These are phyloP conservation scores for Spea hammondii DNA, from an alignment of 2,797 vertebrate species.

Conservation along the genomic window DNA sequence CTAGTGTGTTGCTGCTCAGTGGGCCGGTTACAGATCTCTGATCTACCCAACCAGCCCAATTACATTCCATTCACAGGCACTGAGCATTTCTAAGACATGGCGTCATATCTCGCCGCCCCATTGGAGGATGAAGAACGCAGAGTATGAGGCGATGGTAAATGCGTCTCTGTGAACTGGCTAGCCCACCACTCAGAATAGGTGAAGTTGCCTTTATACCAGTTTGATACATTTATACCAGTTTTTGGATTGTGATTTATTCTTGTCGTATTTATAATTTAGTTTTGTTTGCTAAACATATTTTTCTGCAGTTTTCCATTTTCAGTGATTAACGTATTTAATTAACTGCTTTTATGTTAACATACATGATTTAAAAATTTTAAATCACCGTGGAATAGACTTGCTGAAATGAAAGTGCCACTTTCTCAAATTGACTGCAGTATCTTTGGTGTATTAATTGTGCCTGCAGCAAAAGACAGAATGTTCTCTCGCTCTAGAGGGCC, in stretches of 20 bases:
- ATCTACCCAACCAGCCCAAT: no score
- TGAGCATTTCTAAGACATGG: no score
- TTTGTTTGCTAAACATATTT: conserved; percentile 33
- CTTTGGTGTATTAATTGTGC: conserved; percentile 64
- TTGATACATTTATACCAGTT: neutral
- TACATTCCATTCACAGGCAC: no score
- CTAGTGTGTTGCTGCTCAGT: no score
- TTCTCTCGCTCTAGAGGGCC: conserved; percentile 73
- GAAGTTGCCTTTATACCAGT: neutral
- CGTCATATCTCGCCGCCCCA: no score
- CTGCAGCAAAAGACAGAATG: conserved; percentile 58
- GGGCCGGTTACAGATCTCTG: no score
- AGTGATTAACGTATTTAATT: conserved; percentile 47
- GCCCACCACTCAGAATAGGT: neutral
- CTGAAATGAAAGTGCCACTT: conserved; percentile 54
- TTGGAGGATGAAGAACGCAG: no score
- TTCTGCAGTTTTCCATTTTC: conserved; percentile 17
- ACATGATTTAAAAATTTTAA: conserved; percentile 49
- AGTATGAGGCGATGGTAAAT: no score
- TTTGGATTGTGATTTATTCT: conserved; percentile 16
- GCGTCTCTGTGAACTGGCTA: no score
- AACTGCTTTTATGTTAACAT: conserved; percentile 40
- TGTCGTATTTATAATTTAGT: conserved; percentile 1
- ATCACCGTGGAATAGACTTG: conserved; percentile 49
- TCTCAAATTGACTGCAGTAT: conserved; percentile 65